Percentiles rank a stretch among this genome's conserved stretches.
Evolutionary conservation across 2,888 invertebrate genomes (phyloP).

Genomic region (Lamproptera curius): DNA sequence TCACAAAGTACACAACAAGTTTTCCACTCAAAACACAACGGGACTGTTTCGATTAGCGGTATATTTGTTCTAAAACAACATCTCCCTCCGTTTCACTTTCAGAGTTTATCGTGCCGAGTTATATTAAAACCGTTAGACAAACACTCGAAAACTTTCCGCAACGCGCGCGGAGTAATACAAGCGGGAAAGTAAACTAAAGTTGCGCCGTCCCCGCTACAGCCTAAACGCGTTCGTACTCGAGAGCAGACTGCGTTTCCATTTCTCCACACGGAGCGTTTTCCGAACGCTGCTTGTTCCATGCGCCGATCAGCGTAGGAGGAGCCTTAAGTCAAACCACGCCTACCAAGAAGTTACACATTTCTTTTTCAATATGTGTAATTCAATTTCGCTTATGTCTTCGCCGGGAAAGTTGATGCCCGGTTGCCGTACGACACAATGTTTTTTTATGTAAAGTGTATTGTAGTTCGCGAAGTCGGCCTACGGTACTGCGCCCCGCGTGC

Average conservation of each 20-base stretch:
- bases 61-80: slow-evolving; percentile 41
- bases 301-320: slow-evolving; percentile 71
- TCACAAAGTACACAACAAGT: slow-evolving; percentile 53
- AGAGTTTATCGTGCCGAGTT: slow-evolving; percentile 40
- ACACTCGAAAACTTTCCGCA: slow-evolving; percentile 43
- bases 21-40: slow-evolving; percentile 43
- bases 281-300: slow-evolving; percentile 60
- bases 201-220: slow-evolving; percentile 46
- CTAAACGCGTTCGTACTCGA: slow-evolving; percentile 40
- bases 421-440: slow-evolving; percentile 78
- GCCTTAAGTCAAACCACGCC: slow-evolving; percentile 70
- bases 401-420: slow-evolving; percentile 78
- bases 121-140: slow-evolving; percentile 47
- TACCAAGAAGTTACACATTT: slow-evolving; percentile 77
- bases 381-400: slow-evolving; percentile 79
- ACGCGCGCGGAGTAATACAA: slow-evolving; percentile 34
- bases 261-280: slow-evolving; percentile 44
- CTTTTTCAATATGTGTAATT: slow-evolving; percentile 79
- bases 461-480: slow-evolving; percentile 71
- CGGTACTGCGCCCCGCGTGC: slow-evolving; percentile 48
- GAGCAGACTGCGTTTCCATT: slow-evolving; percentile 50
- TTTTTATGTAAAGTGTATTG: slow-evolving; percentile 79
- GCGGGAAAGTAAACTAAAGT: slow-evolving; percentile 52
- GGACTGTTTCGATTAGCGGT: slow-evolving; percentile 37
- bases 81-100: slow-evolving; percentile 39